Evolutionary conservation across 2,888 invertebrate genomes (phyloP).

Genomic region (Lycocerus yunnanus): DNA sequence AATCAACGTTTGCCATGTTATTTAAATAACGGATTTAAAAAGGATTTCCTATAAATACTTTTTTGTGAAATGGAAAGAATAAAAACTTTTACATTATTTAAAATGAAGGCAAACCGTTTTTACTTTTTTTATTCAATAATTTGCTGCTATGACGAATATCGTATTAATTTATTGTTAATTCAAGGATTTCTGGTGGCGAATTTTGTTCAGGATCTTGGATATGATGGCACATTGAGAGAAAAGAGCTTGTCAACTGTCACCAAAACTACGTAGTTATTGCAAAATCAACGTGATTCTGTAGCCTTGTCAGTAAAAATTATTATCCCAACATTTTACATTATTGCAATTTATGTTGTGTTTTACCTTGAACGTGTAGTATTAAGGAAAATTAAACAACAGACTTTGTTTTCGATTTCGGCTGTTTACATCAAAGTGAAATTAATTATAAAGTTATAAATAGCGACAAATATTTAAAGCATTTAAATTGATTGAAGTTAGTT

Average conservation of each 20-base stretch:
- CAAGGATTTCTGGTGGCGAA: no score
- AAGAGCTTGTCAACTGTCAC: no score
- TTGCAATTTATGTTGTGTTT: background rate
- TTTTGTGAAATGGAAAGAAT: background rate
- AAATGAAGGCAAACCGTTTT: no score
- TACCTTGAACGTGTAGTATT: background rate
- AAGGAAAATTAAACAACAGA: background rate
- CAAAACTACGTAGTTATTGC: no score
- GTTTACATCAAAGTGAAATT: background rate
- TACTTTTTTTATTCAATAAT: no score
- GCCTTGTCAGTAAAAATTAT: no score
- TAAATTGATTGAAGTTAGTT: background rate
- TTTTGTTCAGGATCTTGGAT: no score
- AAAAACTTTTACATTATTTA: background rate
- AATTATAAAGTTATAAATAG: background rate
- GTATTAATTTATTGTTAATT: no score
- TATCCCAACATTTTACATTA: background rate
- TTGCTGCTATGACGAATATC: no score
- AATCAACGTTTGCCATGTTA: constrained; percentile 12
- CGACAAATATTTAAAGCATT: background rate
- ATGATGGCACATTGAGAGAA: no score
- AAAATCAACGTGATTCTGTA: no score
- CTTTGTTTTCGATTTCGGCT: background rate
- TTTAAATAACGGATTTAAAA: constrained; percentile 1
- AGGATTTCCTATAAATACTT: background rate